phyloP scores from a whole-genome alignment of 2,113 vertebrate species.

The Brevimyrus niger region DNA sequence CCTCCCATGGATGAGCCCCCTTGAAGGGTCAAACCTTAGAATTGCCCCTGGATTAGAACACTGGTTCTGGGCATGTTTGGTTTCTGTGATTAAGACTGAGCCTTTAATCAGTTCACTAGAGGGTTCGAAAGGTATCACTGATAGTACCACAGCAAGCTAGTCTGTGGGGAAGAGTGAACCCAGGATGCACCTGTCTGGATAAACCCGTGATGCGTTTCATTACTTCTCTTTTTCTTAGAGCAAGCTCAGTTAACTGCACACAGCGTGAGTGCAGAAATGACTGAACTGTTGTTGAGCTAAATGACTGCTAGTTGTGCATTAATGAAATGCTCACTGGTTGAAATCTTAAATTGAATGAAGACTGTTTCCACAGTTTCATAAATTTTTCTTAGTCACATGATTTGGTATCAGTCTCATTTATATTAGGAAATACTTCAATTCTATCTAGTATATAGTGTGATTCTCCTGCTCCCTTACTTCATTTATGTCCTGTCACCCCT shows the following conservation, averaged over 20 bases:
- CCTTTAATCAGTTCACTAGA: background rate
- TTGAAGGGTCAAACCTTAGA: background rate
- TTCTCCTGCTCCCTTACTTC: background rate
- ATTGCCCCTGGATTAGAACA: background rate
- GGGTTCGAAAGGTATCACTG: background rate
- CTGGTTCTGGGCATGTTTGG: background rate
- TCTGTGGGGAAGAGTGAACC: background rate
- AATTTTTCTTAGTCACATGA: background rate
- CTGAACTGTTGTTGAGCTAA: background rate
- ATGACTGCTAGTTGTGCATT: background rate
- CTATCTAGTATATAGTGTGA: too few relatives aligned
- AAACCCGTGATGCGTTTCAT: background rate
- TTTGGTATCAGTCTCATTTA: too few relatives aligned
- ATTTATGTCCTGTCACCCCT: background rate
- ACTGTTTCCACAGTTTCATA: background rate
- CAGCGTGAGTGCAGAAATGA: background rate
- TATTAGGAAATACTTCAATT: background rate
- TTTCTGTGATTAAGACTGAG: background rate
- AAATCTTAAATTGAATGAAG: background rate
- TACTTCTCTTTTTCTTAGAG: background rate
- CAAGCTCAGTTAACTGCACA: background rate
- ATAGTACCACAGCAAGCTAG: background rate
- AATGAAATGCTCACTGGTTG: background rate
- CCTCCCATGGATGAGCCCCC: background rate
- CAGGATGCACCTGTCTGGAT: background rate